Base-by-base conservation (phyloP, 2,797 vertebrate species). In the Sciurus carolinensis region DNA sequence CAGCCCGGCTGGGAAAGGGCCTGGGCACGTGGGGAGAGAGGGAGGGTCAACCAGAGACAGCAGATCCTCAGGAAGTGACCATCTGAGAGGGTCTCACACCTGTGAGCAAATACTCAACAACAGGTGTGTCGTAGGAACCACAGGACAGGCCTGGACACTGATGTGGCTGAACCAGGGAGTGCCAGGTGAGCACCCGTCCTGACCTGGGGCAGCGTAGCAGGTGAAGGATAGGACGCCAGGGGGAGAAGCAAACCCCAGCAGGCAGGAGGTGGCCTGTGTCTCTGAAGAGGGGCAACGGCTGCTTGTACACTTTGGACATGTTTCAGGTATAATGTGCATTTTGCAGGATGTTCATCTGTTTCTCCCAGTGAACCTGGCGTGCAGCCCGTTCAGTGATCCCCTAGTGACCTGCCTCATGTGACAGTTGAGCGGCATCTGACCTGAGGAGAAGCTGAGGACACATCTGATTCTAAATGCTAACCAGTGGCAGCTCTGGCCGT, bases 401-500 rank as follows among this genome's bases (percentile, higher is more conserved):
- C 44, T 54, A 12, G 26, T 89, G 30, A 67, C 36, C 52, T 52
- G 59, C 36, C 67, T 44, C 24, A 0, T 66, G 87, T 91, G 67
- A 39, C 5, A 90, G 80, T 67, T 1, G 9, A 44, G 67, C 39
- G 62, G 39, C 4, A 3, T 2, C 28, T 4, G 2, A 82, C 30
- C 4, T 30, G 28, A 20, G 0, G 52, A 90, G 54, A 69, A 3
- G 0, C 0, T 2, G 36, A 33, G 7, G n/a, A n/a, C 14, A 42
- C 3, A 36, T 10, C 67, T 28, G 3, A 30, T 9, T 82, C 59
- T 4, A 54, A 30, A 9, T 28, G 1, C 0, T 28, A 50, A 64
- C 50, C 36, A 0, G 5, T 15, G 15, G 50, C 2, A 26, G 26
- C 6, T 22, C 30, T 3, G 11, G 64, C 20, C 15, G 17, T 42